Conservation (phyloP, 2,888 invertebrate species). For the Drosophila fulvimacula region DNA sequence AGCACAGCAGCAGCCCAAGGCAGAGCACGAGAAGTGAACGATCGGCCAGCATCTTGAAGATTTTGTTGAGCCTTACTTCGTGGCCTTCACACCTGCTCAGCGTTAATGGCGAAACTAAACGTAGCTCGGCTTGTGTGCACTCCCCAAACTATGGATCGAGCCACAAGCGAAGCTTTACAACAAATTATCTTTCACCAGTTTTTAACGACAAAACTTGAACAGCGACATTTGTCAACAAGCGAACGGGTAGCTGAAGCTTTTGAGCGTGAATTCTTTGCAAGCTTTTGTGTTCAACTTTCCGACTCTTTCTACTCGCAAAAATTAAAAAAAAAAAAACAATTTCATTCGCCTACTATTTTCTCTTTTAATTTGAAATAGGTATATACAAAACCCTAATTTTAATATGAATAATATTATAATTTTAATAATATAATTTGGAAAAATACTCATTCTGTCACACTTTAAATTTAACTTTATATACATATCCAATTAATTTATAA, state of each 20-base stretch:
- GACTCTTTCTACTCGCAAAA: not conserved
- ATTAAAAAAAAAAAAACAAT: not conserved
- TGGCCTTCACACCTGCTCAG: conserved; percentile 10
- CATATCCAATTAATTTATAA: no score
- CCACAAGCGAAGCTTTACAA: conserved; percentile 19
- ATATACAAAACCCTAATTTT: no score
- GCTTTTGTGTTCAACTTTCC: not conserved
- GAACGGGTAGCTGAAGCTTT: not conserved
- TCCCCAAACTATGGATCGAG: conserved; percentile 1
- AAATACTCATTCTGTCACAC: no score
- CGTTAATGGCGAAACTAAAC: conserved; percentile 32
- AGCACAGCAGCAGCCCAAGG: conserved; percentile 31
- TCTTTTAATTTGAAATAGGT: not conserved
- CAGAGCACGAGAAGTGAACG: conserved; percentile 8
- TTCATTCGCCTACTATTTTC: not conserved
- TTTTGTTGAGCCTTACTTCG: not conserved
- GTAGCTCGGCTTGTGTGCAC: not conserved
- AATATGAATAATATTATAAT: no score
- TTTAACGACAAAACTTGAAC: not conserved
- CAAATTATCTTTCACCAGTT: not conserved
- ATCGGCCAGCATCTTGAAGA: conserved; percentile 14
- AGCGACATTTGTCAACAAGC: not conserved
- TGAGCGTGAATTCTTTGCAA: not conserved
- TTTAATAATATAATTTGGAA: no score
- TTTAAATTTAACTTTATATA: no score